Base-by-base conservation (phyloP, 2,888 invertebrate species). In the Catocala fraxini region DNA sequence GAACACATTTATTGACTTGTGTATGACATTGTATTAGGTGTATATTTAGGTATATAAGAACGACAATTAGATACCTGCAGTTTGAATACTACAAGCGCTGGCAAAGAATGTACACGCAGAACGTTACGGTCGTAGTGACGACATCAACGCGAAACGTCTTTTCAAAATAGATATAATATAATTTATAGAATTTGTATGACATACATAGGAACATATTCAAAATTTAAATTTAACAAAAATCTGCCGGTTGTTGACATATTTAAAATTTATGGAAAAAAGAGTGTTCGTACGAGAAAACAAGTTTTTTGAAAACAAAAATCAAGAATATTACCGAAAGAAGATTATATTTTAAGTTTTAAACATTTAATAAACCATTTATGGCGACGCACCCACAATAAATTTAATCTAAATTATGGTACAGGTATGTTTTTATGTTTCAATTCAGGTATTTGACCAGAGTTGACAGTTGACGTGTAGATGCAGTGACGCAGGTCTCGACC, bases 401-500 rank as follows among this genome's bases (percentile, higher is more conserved):
- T 11, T 42, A n/a, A n/a, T 5, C 5, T 42, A 42, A 42, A 42
- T 42, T 42, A 11, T 42, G 42, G 1, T 42, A 11, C 42, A 11
- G 11, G 41, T 25, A 11, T 42, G 25, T 12, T 39, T 35, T 35
- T 11, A 47, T 13, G 15, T 34, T 15, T 49, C 10, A 34, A 49
- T 42, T 47, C 33, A 56, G 11, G 46, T 42, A 35, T 57, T 15
- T n/a, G 6, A 41, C 7, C 1, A 34, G 39, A 15, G 25, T 34
- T 53, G 45, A 4, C 43, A 53, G 39, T n/a, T 51, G 42, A 60
- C 43, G 12, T 12, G 42, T 52, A 11, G 7, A 3, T 25, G n/a
- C n/a, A 39, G 11, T 51, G 48, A 41, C 53, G 46, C 45, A 35
- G 47, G 47, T 58, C 33, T 25, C 45, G 66, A 75, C 76, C 74